phyloP scores from a whole-genome alignment of 2,888 invertebrate species.

The Nebria salina region DNA sequence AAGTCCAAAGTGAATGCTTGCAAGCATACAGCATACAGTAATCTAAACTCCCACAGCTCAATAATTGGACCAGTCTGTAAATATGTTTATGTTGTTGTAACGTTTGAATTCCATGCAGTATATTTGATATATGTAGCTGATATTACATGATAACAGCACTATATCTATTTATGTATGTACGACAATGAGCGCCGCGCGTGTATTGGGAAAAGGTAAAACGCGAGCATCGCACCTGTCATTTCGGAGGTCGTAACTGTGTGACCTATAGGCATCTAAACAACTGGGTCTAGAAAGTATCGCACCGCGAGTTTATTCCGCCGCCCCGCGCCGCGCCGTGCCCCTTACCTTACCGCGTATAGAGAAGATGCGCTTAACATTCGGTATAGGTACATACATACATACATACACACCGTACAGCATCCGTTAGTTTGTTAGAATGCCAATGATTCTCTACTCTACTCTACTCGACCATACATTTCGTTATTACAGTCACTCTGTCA shows the following conservation, averaged over 20 bases:
- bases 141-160: too few relatives aligned
- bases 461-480: neutral
- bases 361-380: constrained; percentile 4
- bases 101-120: too few relatives aligned
- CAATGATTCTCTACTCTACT: neutral
- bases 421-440: neutral
- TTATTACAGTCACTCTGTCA: neutral
- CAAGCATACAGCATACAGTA: too few relatives aligned
- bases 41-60: too few relatives aligned
- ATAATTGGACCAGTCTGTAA: too few relatives aligned
- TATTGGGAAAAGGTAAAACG: neutral
- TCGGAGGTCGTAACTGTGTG: constrained; percentile 33
- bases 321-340: neutral
- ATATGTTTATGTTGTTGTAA: too few relatives aligned
- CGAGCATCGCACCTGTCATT: neutral
- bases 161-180: too few relatives aligned
- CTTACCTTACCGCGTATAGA: neutral
- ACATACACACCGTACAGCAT: neutral
- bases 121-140: too few relatives aligned
- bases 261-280: constrained; percentile 35
- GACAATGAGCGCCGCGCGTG: too few relatives aligned
- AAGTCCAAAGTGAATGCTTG: too few relatives aligned
- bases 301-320: neutral
- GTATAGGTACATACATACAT: neutral
- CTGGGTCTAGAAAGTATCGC: constrained; percentile 43